phyloP scores from a whole-genome alignment of 2,797 vertebrate genomes.

The Ceryle rudis region DNA sequence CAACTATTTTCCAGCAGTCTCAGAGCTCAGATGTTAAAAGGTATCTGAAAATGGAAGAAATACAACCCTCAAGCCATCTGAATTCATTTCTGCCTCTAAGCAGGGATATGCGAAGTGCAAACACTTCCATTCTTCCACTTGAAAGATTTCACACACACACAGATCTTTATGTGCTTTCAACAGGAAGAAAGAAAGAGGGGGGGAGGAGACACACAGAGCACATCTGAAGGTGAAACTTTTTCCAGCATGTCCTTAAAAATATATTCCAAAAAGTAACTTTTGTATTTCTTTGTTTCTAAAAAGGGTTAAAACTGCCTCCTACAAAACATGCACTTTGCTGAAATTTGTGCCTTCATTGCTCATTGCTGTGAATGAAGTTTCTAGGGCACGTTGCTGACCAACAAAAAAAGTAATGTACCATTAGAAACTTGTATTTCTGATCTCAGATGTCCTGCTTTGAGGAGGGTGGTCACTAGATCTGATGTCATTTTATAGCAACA shows the following conservation, averaged over 20 bases:
- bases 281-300: not conserved
- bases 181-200: not conserved
- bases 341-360: not conserved
- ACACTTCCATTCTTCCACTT: not conserved
- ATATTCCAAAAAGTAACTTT: not conserved
- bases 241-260: not conserved
- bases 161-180: conserved; percentile 11
- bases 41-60: not conserved
- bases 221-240: not conserved
- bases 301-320: not conserved
- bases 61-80: not conserved
- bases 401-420: not conserved
- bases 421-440: not conserved
- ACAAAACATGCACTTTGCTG: not conserved
- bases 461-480: not conserved
- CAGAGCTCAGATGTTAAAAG: not conserved
- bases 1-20: not conserved
- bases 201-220: not conserved
- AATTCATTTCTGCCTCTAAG: conserved; percentile 9
- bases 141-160: not conserved
- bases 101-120: not conserved
- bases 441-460: not conserved
- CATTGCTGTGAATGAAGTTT: not conserved
- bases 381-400: not conserved
- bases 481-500: not conserved